phyloP scores from a whole-genome alignment of 35 echinoderm and acorn worm genomes.

The Acanthaster planci region DNA sequence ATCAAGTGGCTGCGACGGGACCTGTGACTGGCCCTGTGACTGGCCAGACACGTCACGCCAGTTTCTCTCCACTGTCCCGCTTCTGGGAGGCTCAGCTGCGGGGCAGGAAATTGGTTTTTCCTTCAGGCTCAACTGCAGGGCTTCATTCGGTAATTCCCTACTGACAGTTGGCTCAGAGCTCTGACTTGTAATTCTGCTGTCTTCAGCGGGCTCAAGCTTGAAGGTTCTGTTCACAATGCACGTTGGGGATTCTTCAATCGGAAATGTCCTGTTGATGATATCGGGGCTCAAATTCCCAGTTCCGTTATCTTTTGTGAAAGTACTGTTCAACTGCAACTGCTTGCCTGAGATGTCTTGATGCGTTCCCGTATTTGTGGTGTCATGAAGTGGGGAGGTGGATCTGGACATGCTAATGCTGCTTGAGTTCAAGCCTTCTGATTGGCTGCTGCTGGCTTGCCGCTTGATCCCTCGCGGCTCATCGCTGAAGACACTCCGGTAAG shows the following conservation, averaged over 20 bases:
- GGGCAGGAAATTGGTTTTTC: constrained; percentile 10
- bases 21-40: neutral
- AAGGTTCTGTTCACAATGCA: constrained; percentile 13
- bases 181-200: neutral
- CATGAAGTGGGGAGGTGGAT: neutral
- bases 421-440: constrained; percentile 26
- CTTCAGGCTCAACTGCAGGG: neutral
- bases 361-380: neutral
- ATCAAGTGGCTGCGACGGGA: neutral
- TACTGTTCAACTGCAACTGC: neutral
- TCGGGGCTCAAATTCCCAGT: neutral
- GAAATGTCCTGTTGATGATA: neutral
- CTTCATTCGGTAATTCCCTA: neutral
- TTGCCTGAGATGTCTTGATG: neutral
- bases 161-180: neutral
- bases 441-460: constrained; percentile 38
- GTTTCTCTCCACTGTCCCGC: neutral
- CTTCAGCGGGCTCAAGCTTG: neutral
- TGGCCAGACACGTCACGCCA: neutral
- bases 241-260: constrained; percentile 5
- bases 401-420: constrained; percentile 36
- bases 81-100: neutral
- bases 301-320: constrained; percentile 2
- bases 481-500: constrained; percentile 30
- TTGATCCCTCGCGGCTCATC: constrained; percentile 35